Percentiles rank a stretch among this genome's conserved stretches.
These are phyloP conservation scores for Lycocerus yunnanus DNA, from an alignment of 2,888 invertebrate species.

Conservation along the genomic window DNA sequence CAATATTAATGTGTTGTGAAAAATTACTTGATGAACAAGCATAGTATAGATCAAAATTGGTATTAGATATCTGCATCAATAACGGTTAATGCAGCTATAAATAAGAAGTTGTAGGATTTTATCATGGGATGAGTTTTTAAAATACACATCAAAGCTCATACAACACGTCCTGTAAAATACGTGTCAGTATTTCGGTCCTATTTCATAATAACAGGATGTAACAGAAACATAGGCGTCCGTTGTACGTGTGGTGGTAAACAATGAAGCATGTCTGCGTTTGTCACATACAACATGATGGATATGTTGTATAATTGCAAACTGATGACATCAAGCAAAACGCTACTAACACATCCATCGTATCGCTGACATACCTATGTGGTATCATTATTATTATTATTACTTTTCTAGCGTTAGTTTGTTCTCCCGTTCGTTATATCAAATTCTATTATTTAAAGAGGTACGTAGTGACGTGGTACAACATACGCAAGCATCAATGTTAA, in stretches of 20 bases:
- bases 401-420: slow-evolving; percentile 12
- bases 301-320: slow-evolving; percentile 40
- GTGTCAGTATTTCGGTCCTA: slow-evolving; percentile 29
- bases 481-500: not conserved
- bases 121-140: slow-evolving; percentile 5
- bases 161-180: slow-evolving; percentile 27
- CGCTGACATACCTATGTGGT: slow-evolving; percentile 17
- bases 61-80: not conserved
- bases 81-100: not conserved
- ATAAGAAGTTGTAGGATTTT: not conserved
- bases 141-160: slow-evolving; percentile 22
- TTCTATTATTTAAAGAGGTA: not conserved
- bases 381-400: slow-evolving; percentile 17
- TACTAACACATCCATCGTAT: slow-evolving; percentile 17
- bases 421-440: slow-evolving; percentile 1
- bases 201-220: slow-evolving; percentile 32
- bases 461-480: not conserved
- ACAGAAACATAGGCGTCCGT: slow-evolving; percentile 31
- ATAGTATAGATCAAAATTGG: not conserved
- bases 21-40: not conserved
- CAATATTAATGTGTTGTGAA: not conserved
- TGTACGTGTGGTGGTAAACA: slow-evolving; percentile 35
- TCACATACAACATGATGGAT: slow-evolving; percentile 41
- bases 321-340: slow-evolving; percentile 31
- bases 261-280: slow-evolving; percentile 39